phyloP scores from a whole-genome alignment of 2,888 invertebrate genomes.

The Chrysodeixis includens region DNA sequence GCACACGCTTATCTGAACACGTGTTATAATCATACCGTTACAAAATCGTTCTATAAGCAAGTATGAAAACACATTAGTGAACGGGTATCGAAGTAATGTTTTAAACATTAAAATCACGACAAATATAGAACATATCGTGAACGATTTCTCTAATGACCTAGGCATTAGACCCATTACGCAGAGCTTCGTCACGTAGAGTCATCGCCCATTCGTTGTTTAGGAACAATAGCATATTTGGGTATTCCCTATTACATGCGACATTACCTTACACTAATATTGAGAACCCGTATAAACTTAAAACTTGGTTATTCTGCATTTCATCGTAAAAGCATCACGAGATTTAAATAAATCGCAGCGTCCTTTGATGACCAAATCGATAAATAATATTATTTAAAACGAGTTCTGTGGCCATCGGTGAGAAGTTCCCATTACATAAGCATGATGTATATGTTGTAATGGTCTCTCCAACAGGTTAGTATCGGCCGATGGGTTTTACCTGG shows the following conservation, averaged over 20 bases:
- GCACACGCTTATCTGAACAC: too few species aligned
- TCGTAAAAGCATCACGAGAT: not conserved
- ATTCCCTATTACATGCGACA: not conserved
- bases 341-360: not conserved
- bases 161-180: too few species aligned
- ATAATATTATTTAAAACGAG: not conserved
- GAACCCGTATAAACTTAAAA: not conserved
- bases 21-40: too few species aligned
- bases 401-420: not conserved
- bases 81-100: too few species aligned
- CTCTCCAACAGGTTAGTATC: conserved; percentile 8
- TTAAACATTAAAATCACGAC: too few species aligned
- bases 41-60: too few species aligned
- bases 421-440: conserved; percentile 15
- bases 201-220: too few species aligned
- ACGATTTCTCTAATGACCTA: too few species aligned
- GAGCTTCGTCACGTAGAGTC: too few species aligned
- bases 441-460: conserved; percentile 2
- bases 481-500: conserved; percentile 29
- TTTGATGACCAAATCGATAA: not conserved
- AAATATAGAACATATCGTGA: too few species aligned
- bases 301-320: not conserved
- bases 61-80: too few species aligned
- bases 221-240: not conserved
- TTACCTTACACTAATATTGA: too few species aligned